Percentiles rank a stretch among this genome's conserved stretches.
Evolutionary conservation across 2,888 invertebrate genomes (phyloP).

Genomic region (Macrosoma leucophasiata): DNA sequence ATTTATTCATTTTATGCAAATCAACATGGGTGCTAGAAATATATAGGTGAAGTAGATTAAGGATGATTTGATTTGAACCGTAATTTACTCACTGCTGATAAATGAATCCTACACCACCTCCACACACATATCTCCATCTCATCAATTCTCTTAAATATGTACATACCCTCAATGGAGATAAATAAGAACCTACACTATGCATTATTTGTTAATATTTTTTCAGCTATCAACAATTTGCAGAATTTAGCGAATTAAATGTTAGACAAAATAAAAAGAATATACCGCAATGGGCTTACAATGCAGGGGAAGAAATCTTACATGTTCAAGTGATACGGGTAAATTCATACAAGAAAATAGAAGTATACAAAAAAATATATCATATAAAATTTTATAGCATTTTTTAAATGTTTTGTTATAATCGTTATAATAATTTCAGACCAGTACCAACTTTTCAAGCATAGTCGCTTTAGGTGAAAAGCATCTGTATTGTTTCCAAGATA

Average conservation of each 20-base stretch:
- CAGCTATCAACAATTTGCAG: constrained; percentile 87
- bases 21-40: constrained; percentile 90
- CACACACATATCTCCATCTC: too few relatives aligned
- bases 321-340: constrained; percentile 76
- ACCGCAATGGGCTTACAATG: constrained; percentile 87
- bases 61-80: too few relatives aligned
- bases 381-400: too few relatives aligned
- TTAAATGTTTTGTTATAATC: background rate
- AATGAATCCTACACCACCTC: too few relatives aligned
- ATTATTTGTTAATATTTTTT: constrained; percentile 26
- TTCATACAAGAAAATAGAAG: too few relatives aligned
- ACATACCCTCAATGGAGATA: too few relatives aligned
- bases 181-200: too few relatives aligned
- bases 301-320: constrained; percentile 85
- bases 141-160: too few relatives aligned
- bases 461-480: constrained; percentile 90
- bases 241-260: constrained; percentile 78
- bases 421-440: constrained; percentile 59
- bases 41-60: constrained; percentile 91
- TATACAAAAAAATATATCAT: too few relatives aligned
- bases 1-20: constrained; percentile 89
- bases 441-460: constrained; percentile 79
- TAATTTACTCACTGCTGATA: too few relatives aligned
- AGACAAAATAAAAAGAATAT: constrained; percentile 77
- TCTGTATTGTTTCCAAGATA: constrained; percentile 86